These are phyloP conservation scores for Tethea ocularis DNA, from an alignment of 2,888 invertebrate genomes.

Conservation along the genomic window DNA sequence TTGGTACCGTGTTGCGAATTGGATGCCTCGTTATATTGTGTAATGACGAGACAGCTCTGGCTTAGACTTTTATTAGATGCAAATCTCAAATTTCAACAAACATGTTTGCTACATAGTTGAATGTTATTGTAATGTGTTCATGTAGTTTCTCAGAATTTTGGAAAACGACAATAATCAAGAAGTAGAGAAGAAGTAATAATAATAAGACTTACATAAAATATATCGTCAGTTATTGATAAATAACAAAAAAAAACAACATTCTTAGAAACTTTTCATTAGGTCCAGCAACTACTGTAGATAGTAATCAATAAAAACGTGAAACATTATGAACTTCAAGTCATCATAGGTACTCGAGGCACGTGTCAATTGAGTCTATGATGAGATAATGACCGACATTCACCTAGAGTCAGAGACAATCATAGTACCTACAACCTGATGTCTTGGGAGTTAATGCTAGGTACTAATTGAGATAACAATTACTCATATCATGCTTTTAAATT, in stretches of 20 bases:
- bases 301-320: constrained; percentile 24
- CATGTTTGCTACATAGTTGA: neutral
- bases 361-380: constrained; percentile 65
- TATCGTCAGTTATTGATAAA: no score
- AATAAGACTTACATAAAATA: no score
- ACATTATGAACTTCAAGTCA: constrained; percentile 67
- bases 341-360: constrained; percentile 40
- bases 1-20: constrained; percentile 63
- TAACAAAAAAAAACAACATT: no score
- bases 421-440: constrained; percentile 6
- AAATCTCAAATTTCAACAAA: neutral
- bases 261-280: neutral
- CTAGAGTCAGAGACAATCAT: constrained; percentile 31
- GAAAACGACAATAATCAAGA: no score
- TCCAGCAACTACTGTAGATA: constrained; percentile 8
- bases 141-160: neutral
- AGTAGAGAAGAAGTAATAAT: neutral
- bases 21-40: constrained; percentile 46
- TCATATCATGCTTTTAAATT: neutral
- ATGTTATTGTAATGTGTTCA: neutral
- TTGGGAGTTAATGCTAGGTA: neutral
- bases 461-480: constrained; percentile 5
- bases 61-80: constrained; percentile 20
- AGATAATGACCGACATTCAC: constrained; percentile 34
- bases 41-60: constrained; percentile 39